Evolutionary conservation across 2,113 vertebrate genomes (phyloP).

Genomic region (Eulemur macaco): DNA sequence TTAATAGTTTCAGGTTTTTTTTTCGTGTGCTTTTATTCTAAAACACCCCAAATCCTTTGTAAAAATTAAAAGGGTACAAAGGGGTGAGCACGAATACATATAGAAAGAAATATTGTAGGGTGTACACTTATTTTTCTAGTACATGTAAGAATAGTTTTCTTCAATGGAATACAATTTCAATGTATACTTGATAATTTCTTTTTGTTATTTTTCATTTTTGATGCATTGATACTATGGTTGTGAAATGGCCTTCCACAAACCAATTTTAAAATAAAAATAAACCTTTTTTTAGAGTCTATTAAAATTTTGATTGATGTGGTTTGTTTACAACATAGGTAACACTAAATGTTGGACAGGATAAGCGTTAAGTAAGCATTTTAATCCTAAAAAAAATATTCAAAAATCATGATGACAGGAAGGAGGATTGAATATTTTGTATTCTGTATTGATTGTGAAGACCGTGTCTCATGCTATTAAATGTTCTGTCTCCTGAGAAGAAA

Average conservation of each 20-base stretch:
- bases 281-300: background rate
- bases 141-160: slow-evolving; percentile 21
- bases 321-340: background rate
- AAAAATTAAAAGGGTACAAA: background rate
- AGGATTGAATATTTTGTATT: background rate
- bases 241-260: background rate
- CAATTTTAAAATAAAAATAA: slow-evolving; percentile 11
- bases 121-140: background rate
- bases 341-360: background rate
- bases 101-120: background rate
- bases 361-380: background rate
- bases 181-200: background rate
- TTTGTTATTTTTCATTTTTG: background rate
- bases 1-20: background rate
- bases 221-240: background rate
- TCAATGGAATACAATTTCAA: background rate
- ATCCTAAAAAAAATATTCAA: background rate
- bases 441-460: background rate
- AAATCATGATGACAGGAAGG: background rate
- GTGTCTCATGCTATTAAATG: background rate
- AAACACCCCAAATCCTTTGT: background rate
- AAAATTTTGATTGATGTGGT: slow-evolving; percentile 2
- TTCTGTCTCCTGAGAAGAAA: background rate
- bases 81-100: background rate
- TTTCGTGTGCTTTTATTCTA: background rate